A percentile compares a stretch with the other conserved stretches of the same genome.
phyloP scores from a whole-genome alignment of 2,888 invertebrate genomes.

The Eremobia ochroleuca region DNA sequence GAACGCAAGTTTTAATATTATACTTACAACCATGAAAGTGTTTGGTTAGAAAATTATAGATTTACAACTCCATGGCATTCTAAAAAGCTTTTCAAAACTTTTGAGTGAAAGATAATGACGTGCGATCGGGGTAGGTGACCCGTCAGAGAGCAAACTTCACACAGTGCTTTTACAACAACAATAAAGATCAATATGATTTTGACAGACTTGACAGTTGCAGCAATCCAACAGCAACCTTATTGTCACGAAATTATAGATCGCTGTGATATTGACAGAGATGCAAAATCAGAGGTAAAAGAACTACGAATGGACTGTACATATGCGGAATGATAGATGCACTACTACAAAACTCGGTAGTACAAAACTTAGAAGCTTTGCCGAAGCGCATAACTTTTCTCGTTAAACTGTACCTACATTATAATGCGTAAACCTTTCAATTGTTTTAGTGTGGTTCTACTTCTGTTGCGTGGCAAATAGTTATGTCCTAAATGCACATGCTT shows the following conservation, averaged over 20 bases:
- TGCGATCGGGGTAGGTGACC: too few relatives aligned
- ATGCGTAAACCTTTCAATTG: slow-evolving; percentile 34
- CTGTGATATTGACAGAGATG: too few relatives aligned
- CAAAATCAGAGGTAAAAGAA: too few relatives aligned
- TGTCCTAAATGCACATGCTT: slow-evolving; percentile 57
- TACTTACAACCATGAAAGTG: neutral
- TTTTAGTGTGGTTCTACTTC: slow-evolving; percentile 82
- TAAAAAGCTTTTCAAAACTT: neutral
- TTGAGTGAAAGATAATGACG: neutral
- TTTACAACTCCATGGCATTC: neutral
- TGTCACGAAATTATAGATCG: too few relatives aligned
- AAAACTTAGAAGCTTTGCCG: neutral
- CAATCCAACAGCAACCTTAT: too few relatives aligned
- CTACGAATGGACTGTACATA: neutral
- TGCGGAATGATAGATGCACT: neutral
- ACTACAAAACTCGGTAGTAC: neutral
- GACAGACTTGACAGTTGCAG: too few relatives aligned
- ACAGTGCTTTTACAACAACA: too few relatives aligned
- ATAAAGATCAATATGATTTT: too few relatives aligned
- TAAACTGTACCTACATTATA: neutral
- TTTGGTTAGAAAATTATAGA: neutral
- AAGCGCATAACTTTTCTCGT: neutral
- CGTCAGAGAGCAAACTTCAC: too few relatives aligned
- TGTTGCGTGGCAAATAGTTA: slow-evolving; percentile 76
- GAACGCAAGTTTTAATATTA: neutral